Percentiles rank a stretch among this genome's conserved stretches.
Evolutionary conservation across 2,888 invertebrate species (phyloP).

Genomic region (Chymomyza caudatula): DNA sequence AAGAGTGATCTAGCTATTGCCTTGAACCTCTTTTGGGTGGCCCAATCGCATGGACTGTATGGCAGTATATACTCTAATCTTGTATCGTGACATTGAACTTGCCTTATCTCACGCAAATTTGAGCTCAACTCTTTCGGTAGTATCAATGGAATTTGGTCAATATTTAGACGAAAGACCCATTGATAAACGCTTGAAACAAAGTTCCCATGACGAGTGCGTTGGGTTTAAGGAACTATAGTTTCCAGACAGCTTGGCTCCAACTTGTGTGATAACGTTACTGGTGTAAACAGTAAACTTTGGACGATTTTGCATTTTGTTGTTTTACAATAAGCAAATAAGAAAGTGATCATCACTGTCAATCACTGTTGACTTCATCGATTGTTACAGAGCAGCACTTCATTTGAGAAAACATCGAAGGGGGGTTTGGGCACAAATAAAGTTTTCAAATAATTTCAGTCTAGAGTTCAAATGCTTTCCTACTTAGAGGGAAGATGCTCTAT

Average conservation of each 20-base stretch:
- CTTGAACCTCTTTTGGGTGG: slow-evolving; percentile 18
- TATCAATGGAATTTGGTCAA: slow-evolving; percentile 2
- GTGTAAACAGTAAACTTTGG: not conserved
- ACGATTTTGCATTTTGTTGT: too few relatives aligned
- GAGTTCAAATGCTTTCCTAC: too few relatives aligned
- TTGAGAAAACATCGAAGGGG: too few relatives aligned
- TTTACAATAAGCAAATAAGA: too few relatives aligned
- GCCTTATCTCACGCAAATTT: not conserved
- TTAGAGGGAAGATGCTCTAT: too few relatives aligned
- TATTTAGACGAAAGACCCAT: not conserved
- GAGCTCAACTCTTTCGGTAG: not conserved
- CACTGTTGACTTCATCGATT: too few relatives aligned
- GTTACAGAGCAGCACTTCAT: too few relatives aligned
- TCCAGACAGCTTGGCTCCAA: slow-evolving; percentile 3
- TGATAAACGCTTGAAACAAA: not conserved
- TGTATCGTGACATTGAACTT: slow-evolving; percentile 17
- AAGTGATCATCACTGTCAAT: too few relatives aligned
- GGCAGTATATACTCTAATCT: slow-evolving; percentile 12
- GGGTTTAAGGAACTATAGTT: not conserved
- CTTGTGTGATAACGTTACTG: not conserved
- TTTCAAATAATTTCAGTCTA: too few relatives aligned
- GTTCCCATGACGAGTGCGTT: not conserved
- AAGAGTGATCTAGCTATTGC: slow-evolving; percentile 44
- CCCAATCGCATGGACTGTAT: too few relatives aligned
- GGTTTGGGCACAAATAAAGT: too few relatives aligned